Conservation (phyloP, 2,888 invertebrate genomes). For the Lymantria monacha region DNA sequence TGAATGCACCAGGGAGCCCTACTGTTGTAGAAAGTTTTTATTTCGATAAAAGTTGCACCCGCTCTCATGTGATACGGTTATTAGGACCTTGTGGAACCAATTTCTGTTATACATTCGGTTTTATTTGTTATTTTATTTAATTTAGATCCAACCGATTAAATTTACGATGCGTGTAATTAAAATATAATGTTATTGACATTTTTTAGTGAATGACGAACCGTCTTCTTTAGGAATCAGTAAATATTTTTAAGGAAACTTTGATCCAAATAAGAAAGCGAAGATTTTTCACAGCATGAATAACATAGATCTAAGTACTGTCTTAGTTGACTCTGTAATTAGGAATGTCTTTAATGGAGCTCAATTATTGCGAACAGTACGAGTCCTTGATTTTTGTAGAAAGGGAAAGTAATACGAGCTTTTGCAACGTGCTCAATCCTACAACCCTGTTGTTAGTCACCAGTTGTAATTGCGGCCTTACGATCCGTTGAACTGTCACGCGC, state of each 20-base stretch:
- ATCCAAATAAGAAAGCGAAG: constrained; percentile 12
- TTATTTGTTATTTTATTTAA: constrained; percentile 54
- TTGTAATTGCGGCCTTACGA: constrained; percentile 72
- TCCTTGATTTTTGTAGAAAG: constrained; percentile 54
- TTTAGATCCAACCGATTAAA: constrained; percentile 65
- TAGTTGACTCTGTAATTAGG: constrained; percentile 52
- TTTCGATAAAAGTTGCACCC: constrained; percentile 65
- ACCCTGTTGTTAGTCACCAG: constrained; percentile 52
- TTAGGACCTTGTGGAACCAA: constrained; percentile 57
- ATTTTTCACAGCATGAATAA: constrained; percentile 43
- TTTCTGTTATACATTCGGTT: constrained; percentile 49
- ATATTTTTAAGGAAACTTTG: not conserved
- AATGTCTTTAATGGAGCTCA: constrained; percentile 48
- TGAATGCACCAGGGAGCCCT: constrained; percentile 64
- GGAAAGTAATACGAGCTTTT: constrained; percentile 56
- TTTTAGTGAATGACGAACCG: no score
- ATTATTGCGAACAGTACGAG: constrained; percentile 54
- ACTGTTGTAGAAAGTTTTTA: constrained; percentile 61
- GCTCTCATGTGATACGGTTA: constrained; percentile 48
- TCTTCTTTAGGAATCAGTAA: no score
- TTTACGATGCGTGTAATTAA: constrained; percentile 72
- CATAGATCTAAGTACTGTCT: constrained; percentile 44
- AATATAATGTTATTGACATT: constrained; percentile 29
- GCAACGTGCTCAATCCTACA: constrained; percentile 42
- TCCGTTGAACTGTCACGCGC: constrained; percentile 64